These are phyloP conservation scores for Melanotus villosus DNA, from an alignment of 2,888 invertebrate genomes.

Conservation along the genomic window DNA sequence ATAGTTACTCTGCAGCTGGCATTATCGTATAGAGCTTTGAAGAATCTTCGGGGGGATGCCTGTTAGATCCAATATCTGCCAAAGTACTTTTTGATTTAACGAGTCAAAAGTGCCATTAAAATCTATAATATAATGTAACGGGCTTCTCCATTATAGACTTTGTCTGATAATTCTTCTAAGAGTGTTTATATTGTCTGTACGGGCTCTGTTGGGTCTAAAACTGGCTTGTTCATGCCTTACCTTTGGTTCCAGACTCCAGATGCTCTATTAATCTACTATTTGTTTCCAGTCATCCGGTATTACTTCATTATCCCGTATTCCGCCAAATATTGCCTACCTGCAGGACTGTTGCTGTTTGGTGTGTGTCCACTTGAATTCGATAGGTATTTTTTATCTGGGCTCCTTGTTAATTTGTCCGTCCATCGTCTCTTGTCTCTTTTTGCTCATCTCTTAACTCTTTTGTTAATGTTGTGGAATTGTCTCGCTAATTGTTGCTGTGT, in stretches of 20 bases:
- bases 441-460: too few species aligned
- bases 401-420: too few species aligned
- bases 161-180: not conserved
- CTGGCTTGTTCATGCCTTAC: not conserved
- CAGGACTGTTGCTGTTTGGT: too few species aligned
- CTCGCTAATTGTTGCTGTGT: too few species aligned
- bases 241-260: not conserved
- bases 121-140: not conserved
- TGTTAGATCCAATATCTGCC: not conserved
- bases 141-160: not conserved
- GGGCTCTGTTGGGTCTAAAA: not conserved
- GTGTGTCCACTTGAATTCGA: too few species aligned
- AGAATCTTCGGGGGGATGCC: not conserved
- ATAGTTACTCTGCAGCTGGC: not conserved
- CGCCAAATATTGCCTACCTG: too few species aligned
- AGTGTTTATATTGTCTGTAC: not conserved
- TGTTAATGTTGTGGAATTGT: too few species aligned
- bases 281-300: too few species aligned
- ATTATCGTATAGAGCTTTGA: not conserved
- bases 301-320: too few species aligned
- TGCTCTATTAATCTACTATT: not conserved
- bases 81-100: not conserved
- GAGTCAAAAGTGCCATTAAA: not conserved
- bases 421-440: too few species aligned
- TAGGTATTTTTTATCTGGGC: too few species aligned